Evolutionary conservation across 2,888 invertebrate species (phyloP).

Genomic region (Andrena haemorrhoa): DNA sequence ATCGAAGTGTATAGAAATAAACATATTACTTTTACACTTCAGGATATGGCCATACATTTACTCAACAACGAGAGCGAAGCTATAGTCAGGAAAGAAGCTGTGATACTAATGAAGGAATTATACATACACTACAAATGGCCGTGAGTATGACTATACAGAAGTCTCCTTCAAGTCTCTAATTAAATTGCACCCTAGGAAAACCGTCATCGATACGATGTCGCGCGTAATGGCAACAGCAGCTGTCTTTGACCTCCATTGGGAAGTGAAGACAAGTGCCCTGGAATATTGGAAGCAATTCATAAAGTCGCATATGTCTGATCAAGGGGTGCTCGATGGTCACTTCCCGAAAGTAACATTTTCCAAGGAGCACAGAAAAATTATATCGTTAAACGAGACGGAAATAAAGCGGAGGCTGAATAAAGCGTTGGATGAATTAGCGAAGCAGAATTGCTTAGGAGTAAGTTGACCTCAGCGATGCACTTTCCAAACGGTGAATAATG

Average conservation of each 20-base stretch:
- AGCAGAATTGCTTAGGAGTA: slow-evolving; percentile 89
- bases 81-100: slow-evolving; percentile 91
- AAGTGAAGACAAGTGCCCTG: slow-evolving; percentile 91
- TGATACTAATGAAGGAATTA: slow-evolving; percentile 88
- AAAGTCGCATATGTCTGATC: slow-evolving; percentile 88
- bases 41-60: slow-evolving; percentile 86
- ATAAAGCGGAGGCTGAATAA: slow-evolving; percentile 88
- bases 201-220: slow-evolving; percentile 87
- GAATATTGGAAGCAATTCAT: slow-evolving; percentile 91
- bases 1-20: slow-evolving; percentile 80
- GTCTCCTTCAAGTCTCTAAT: slow-evolving; percentile 12
- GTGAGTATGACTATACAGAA: slow-evolving; percentile 70
- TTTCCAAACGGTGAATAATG: not conserved
- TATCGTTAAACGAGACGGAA: slow-evolving; percentile 89
- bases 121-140: slow-evolving; percentile 89
- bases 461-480: slow-evolving; percentile 43
- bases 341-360: slow-evolving; percentile 93
- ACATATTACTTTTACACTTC: slow-evolving; percentile 63
- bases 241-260: slow-evolving; percentile 92
- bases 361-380: slow-evolving; percentile 91
- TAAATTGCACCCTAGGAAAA: slow-evolving; percentile 71
- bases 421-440: slow-evolving; percentile 89
- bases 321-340: slow-evolving; percentile 93
- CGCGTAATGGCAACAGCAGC: slow-evolving; percentile 89
- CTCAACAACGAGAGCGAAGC: slow-evolving; percentile 90